These are phyloP conservation scores for Leptopilina syphax DNA, from an alignment of 2,888 invertebrate genomes.

Conservation along the genomic window DNA sequence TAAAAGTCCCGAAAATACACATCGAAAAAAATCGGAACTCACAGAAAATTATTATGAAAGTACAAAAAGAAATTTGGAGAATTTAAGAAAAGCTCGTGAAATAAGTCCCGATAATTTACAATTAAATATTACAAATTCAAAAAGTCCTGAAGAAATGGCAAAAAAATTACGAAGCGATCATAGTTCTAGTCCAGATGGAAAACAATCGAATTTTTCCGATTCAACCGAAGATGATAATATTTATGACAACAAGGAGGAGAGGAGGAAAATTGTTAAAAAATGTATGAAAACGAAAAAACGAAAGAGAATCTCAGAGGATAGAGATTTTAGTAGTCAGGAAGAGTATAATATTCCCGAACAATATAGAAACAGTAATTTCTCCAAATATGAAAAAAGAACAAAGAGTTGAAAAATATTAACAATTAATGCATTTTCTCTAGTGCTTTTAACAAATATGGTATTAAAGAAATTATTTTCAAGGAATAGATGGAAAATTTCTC, in stretches of 20 bases:
- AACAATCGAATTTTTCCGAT: neutral
- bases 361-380: constrained; percentile 26
- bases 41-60: constrained; percentile 44
- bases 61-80: neutral
- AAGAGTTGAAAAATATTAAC: constrained; percentile 17
- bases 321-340: constrained; percentile 25
- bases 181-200: constrained; percentile 21
- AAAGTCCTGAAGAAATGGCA: neutral
- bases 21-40: constrained; percentile 56
- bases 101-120: neutral
- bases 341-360: constrained; percentile 31
- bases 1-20: neutral
- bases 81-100: neutral
- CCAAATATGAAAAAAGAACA: constrained; percentile 13
- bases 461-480: neutral
- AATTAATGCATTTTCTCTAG: constrained; percentile 8
- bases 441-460: neutral
- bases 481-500: neutral
- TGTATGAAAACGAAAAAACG: neutral
- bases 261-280: no score
- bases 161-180: constrained; percentile 42
- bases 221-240: neutral
- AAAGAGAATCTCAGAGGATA: constrained; percentile 12
- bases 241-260: neutral
- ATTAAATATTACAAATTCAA: constrained; percentile 52